Base-by-base conservation (phyloP, 23 tunicate genomes). In the Aplidium turbinatum region DNA sequence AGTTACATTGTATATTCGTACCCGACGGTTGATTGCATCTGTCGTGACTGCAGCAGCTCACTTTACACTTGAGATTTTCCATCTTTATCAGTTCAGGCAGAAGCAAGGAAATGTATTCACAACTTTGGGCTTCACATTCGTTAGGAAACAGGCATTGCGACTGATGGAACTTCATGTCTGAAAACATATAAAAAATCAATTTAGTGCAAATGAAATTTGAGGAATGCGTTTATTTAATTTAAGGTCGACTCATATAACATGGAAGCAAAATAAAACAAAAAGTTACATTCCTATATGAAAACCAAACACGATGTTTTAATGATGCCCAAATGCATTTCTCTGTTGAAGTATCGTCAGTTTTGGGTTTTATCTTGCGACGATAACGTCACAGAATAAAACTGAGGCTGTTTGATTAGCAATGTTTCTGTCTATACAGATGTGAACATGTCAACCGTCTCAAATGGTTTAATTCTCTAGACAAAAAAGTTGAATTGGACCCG, bases 61-160 rank as follows among this genome's bases (percentile, higher is more conserved):
- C 11, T 35, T 48, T 36, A 28, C 72, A 65, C 9, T 65, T 38
- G 9, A 35, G 3, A 3, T 36, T 36, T 16, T 65, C 23, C 3
- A 65, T 30, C 7, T 26, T 18, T 48, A 13, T 6, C 5, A 6
- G 5, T 11, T 35, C 27, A 2, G 72, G 72, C 9, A 65, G 72
- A 11, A 65, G 5, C 11, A 50, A 36, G 27, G 36, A 36, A 27
- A 65, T 38, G 26, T 36, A 65, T 3, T 65, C 50, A 21, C 72
- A 65, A 29, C 22, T 65, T 27, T 48, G 2, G 25, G 72, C 19
- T 24, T 38, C 72, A 65, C 72, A 65, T 35, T 48, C 72, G 13
- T 36, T 50, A 18, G 72, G 72, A 7, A 50, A 27, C 25, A 65
- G 50, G 22, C 72, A 65, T 16, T 35, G 48, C 19, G 50, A 65